phyloP scores from a whole-genome alignment of 2,888 invertebrate species.

The Yponomeuta plumbellus region DNA sequence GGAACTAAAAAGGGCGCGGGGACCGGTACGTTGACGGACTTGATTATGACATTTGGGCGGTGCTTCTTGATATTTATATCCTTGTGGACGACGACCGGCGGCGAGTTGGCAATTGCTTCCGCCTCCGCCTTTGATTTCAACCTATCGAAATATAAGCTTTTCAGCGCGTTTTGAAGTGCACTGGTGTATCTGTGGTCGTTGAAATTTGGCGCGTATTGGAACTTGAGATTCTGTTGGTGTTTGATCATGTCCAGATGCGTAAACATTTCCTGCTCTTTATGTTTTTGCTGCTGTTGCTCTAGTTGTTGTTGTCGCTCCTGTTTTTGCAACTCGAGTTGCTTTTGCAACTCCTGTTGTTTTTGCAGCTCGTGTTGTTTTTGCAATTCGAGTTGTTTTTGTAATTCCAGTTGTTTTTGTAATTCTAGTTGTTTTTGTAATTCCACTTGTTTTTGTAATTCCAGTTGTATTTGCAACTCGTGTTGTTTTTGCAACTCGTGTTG shows the following conservation, averaged over 20 bases:
- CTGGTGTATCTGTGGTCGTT: constrained; percentile 38
- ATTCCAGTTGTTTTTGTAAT: neutral
- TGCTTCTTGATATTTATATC: constrained; percentile 38
- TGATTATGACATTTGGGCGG: constrained; percentile 32
- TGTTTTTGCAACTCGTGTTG: neutral
- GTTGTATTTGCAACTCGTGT: neutral
- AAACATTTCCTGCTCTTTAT: neutral
- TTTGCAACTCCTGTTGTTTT: neutral
- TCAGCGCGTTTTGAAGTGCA: constrained; percentile 41
- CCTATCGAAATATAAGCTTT: constrained; percentile 35
- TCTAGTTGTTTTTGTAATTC: neutral
- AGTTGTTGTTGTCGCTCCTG: neutral
- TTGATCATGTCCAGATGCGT: constrained; percentile 5
- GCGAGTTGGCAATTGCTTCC: constrained; percentile 38
- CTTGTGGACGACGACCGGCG: constrained; percentile 34
- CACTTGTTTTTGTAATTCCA: neutral
- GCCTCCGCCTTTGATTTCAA: constrained; percentile 42
- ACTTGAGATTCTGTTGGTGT: constrained; percentile 24
- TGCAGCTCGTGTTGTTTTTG: neutral
- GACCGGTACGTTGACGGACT: constrained; percentile 32
- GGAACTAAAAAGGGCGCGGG: constrained; percentile 38
- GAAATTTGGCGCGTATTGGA: constrained; percentile 44
- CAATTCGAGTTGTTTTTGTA: no score
- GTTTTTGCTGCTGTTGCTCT: neutral
- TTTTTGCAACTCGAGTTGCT: neutral